Conservation (phyloP, 1,140 invertebrate genomes). For the Sycophaga agraensis region DNA sequence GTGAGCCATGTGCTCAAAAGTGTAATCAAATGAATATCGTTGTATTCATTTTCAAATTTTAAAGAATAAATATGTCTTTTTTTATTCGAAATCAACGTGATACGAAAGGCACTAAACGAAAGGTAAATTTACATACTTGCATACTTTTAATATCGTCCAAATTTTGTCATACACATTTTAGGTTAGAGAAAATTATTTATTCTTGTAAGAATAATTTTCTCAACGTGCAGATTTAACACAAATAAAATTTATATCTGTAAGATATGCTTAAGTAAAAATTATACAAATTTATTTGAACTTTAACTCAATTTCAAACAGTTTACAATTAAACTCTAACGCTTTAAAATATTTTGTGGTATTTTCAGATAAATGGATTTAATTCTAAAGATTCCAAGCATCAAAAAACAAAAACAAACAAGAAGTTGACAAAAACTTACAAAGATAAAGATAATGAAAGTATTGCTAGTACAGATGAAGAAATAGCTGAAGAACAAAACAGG, state of each 20-base stretch:
- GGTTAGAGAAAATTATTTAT: slow-evolving; percentile 28
- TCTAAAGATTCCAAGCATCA: slow-evolving; percentile 24
- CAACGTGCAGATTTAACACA: no score
- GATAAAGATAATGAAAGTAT: slow-evolving; percentile 46
- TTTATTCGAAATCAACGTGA: slow-evolving; percentile 42
- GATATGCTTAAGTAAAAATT: no score
- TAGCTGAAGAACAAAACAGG: slow-evolving; percentile 42
- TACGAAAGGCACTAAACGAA: slow-evolving; percentile 36
- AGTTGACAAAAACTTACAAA: neutral
- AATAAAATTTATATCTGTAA: no score
- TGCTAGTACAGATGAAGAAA: slow-evolving; percentile 50
- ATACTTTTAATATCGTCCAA: slow-evolving; percentile 1
- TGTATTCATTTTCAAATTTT: no score
- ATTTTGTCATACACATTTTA: slow-evolving; percentile 21
- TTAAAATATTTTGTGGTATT: no score
- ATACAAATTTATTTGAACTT: no score
- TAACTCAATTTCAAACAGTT: no score
- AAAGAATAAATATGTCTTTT: slow-evolving; percentile 44
- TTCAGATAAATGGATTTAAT: slow-evolving; percentile 32
- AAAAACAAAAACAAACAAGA: slow-evolving; percentile 11
- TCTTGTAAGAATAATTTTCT: neutral
- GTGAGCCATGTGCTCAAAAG: no score
- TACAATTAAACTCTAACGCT: no score
- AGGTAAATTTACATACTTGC: slow-evolving; percentile 34
- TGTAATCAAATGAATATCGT: no score